Percentiles rank a stretch among this genome's conserved stretches.
phyloP scores from a whole-genome alignment of 1,140 invertebrate genomes.

The Scaptodrosophila lebanonensis region DNA sequence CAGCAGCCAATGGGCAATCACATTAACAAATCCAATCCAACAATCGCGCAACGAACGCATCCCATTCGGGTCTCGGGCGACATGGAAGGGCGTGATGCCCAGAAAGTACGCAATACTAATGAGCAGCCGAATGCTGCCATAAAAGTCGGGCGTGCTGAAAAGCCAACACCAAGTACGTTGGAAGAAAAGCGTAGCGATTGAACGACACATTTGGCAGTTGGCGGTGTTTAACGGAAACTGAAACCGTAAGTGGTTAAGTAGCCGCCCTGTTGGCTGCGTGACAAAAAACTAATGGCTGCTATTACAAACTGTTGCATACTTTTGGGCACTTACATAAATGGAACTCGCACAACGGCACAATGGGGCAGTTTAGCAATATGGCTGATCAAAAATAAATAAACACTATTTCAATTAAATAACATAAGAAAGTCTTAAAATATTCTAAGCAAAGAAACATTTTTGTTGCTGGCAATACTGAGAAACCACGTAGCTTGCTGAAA shows the following conservation, averaged over 20 bases:
- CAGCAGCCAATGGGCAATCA: conserved; percentile 46
- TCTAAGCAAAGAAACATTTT: too few species aligned
- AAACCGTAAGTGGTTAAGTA: too few species aligned
- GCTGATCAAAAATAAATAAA: too few species aligned
- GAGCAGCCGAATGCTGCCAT: conserved; percentile 34
- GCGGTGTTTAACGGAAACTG: too few species aligned
- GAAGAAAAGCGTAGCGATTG: conserved; percentile 14
- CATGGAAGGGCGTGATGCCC: conserved; percentile 42
- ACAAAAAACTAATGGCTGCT: conserved; percentile 24
- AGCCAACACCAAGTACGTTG: conserved; percentile 6
- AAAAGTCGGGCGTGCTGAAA: conserved; percentile 34
- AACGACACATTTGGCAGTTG: too few species aligned
- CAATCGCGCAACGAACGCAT: conserved; percentile 27
- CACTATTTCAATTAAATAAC: too few species aligned
- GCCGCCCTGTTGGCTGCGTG: too few species aligned
- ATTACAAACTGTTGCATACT: conserved; percentile 1
- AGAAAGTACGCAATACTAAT: conserved; percentile 28
- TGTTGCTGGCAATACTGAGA: too few species aligned
- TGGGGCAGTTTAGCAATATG: too few species aligned
- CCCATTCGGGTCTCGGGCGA: conserved; percentile 6
- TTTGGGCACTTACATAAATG: conserved; percentile 30
- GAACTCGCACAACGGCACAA: too few species aligned
- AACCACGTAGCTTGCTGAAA: too few species aligned
- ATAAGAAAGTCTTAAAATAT: too few species aligned
- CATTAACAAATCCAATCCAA: conserved; percentile 46